A percentile compares a stretch with the other conserved stretches of the same genome.
Conservation (phyloP, 1,140 invertebrate genomes). For the Nasonia vitripennis region DNA sequence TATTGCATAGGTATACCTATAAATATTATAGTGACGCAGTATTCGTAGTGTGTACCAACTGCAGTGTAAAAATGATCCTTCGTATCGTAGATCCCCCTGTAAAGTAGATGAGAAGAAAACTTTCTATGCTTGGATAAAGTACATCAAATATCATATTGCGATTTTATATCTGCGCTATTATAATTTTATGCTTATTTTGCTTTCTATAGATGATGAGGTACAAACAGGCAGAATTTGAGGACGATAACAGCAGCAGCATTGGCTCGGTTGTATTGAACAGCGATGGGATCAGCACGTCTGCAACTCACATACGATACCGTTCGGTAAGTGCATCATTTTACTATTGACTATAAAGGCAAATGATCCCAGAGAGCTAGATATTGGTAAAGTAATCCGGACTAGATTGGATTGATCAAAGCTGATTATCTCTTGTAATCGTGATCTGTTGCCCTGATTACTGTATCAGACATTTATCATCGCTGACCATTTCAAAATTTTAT, state of each 20-base stretch:
- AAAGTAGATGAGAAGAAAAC: too few species aligned
- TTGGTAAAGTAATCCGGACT: background rate
- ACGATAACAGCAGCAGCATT: constrained; percentile 88
- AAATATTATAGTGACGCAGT: too few species aligned
- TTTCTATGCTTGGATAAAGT: too few species aligned
- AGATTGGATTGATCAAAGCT: background rate
- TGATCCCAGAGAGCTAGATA: background rate
- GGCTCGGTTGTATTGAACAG: constrained; percentile 84
- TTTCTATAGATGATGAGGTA: constrained; percentile 90
- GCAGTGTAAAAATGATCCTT: too few species aligned
- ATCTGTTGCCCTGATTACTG: background rate
- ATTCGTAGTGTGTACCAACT: too few species aligned
- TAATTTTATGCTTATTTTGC: background rate
- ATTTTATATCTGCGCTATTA: background rate
- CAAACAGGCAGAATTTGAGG: constrained; percentile 89
- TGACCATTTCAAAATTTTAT: background rate
- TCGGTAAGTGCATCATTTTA: constrained; percentile 76
- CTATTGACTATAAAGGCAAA: background rate
- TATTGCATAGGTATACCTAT: too few species aligned
- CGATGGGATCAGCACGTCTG: constrained; percentile 81
- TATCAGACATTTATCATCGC: background rate
- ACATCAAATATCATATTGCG: too few species aligned
- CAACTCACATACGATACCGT: constrained; percentile 88
- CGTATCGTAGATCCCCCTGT: too few species aligned
- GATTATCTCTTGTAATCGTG: too few species aligned